Base-by-base conservation (phyloP, 2,797 vertebrate genomes). In the Vireo griseus region DNA sequence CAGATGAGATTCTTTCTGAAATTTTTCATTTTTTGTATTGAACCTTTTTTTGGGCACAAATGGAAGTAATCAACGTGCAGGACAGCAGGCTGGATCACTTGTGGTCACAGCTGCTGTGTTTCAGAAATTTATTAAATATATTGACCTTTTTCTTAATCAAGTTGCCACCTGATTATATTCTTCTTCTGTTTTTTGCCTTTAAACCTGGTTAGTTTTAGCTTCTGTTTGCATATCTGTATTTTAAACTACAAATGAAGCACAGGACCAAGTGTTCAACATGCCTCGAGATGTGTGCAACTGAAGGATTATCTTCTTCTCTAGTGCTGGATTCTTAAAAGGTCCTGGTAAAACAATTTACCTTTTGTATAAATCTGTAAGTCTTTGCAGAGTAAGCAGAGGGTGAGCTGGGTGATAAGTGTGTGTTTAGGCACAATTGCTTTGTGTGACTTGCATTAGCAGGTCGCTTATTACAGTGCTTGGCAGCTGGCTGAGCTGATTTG, bases 401-500 rank as follows among this genome's bases (percentile, higher is more conserved):
- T 86, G 95, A 95, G 45, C 88, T 67, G 50, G 81, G 24, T 55
- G 87, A 2, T 71, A 87, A 86, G 20, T 68, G 78, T 88, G 69
- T 83, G 83, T 78, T 92, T 45, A 83, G 66, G 80, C 90, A 66
- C 72, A 90, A 29, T 40, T 68, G 79, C 72, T 37, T 62, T 82
- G 54, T 74, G 66, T 96, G 89, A 93, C 90, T 96, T 92, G 94
- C 88, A 92, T 78, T 90, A 84, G 89, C 92, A 87, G 82, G 55
- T 62, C 73, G 79, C 61, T 94, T 80, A 85, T 80, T 82, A 88
- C 95, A 95, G 95, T 95, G 92, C 84, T 85, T 95, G 96, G 94
- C 95, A 96, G 95, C 94, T 97, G 96, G 88, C 85, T 82, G 82
- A 92, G 88, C 95, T 94, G 19, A 61, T 97, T 94, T 96, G 93